Base-by-base conservation (phyloP, 2,888 invertebrate genomes). In the Proisotoma minuta region DNA sequence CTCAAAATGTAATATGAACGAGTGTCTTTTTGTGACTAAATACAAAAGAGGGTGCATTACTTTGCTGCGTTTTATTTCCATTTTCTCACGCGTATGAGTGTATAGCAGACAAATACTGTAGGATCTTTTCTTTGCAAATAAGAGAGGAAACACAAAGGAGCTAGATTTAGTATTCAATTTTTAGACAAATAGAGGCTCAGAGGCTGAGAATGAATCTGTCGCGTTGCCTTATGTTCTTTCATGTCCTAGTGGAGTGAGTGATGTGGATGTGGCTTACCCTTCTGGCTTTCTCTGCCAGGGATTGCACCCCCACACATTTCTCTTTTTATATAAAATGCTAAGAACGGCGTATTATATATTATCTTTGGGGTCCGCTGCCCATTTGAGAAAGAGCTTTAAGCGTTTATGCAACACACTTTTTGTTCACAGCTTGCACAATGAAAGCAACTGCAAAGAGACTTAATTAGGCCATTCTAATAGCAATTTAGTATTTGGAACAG, bases 131-230 rank as follows among this genome's bases (percentile, higher is more conserved):
- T 34, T 34, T 34, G 34, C 34, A 34, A 10, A n/a, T 15, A 15
- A 34, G 15, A 34, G 34, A 34, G 15, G 34, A 15, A 34, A 34
- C 8, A 34, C 34, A 34, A 34, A 34, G 8, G 34, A 15, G 34
- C 15, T 34, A 10, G 15, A 49, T 5, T 20, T 18, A 47, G 5
- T 5, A 47, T 49, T 49, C 23, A 22, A 49, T 49, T 49, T 49
- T 49, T 49, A 47, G 49, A 49, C 49, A 49, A 49, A 49, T 49
- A 4, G 49, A 24, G 49, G 49, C 18, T 49, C 23, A n/a, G 5
- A 47, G 5, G n/a, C 15, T 43, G n/a, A 4, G 18, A 22, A 20
- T 22, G 49, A 22, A 49, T 22, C 20, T 20, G 8, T 22, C 49
- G 23, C 49, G 22, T 24, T 49, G 23, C 49, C 49, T 49, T 49